These are phyloP conservation scores for Eutolmus rufibarbis DNA, from an alignment of 2,888 invertebrate species.

Conservation along the genomic window DNA sequence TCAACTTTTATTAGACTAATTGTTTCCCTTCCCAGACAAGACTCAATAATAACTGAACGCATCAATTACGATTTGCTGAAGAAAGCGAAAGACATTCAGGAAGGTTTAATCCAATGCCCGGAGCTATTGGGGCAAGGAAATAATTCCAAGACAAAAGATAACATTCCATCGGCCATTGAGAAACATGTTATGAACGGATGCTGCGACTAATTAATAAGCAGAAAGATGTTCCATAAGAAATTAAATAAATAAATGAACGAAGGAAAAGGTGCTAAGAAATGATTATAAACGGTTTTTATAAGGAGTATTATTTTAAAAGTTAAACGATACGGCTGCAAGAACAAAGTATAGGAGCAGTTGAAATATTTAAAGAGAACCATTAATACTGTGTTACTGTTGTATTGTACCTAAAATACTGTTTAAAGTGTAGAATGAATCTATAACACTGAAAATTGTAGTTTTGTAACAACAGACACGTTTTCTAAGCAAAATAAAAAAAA, in stretches of 20 bases:
- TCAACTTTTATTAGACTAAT: background rate
- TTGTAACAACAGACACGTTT: background rate
- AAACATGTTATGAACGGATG: constrained; percentile 63
- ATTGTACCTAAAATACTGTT: background rate
- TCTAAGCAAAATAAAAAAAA: background rate
- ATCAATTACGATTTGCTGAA: constrained; percentile 92
- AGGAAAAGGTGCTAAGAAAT: constrained; percentile 19
- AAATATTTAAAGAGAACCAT: background rate
- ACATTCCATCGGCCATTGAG: constrained; percentile 80
- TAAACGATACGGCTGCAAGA: background rate
- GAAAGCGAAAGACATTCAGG: constrained; percentile 76
- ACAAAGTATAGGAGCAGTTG: background rate
- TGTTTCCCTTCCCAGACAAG: constrained; percentile 68
- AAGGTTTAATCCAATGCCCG: constrained; percentile 75
- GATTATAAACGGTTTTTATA: background rate
- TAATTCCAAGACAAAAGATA: constrained; percentile 83
- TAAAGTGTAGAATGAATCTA: background rate
- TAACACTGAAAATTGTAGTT: constrained; percentile 4
- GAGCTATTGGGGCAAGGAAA: constrained; percentile 77
- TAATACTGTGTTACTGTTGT: background rate
- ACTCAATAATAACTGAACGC: constrained; percentile 85
- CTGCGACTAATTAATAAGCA: constrained; percentile 25
- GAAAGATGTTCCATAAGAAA: background rate
- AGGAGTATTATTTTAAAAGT: constrained; percentile 9
- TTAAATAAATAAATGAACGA: background rate